These are phyloP conservation scores for Chelon auratus DNA, from an alignment of 2,797 vertebrate species.

Conservation along the genomic window DNA sequence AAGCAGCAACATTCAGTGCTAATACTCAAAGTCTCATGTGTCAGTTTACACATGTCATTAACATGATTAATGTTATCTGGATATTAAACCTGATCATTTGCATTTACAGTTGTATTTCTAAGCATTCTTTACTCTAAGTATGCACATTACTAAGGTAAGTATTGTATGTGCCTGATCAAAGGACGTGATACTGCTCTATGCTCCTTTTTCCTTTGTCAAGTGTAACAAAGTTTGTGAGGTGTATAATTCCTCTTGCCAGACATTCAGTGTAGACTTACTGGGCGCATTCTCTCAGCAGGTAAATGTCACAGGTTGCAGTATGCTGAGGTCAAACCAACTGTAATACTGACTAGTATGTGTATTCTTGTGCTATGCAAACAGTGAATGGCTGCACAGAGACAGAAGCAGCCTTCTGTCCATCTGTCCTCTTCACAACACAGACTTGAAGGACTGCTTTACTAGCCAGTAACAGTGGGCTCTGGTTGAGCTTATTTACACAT, in stretches of 20 bases:
- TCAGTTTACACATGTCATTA: too few relatives aligned
- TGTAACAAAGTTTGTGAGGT: background rate
- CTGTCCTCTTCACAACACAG: constrained; percentile 15
- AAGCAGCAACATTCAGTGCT: background rate
- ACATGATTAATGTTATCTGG: background rate
- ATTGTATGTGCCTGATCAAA: background rate
- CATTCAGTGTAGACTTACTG: background rate
- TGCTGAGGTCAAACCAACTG: background rate
- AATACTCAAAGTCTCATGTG: too few relatives aligned
- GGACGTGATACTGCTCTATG: background rate
- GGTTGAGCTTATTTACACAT: constrained; percentile 12
- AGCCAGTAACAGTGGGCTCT: background rate
- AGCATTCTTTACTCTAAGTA: background rate
- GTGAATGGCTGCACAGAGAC: constrained; percentile 15
- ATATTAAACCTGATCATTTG: background rate
- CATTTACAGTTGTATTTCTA: background rate
- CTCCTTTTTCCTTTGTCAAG: background rate
- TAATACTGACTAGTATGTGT: background rate
- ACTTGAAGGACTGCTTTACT: constrained; percentile 3
- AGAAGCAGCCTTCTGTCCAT: background rate
- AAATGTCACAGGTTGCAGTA: background rate
- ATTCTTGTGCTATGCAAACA: background rate
- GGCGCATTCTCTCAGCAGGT: background rate
- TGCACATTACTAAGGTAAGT: background rate
- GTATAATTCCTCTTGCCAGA: background rate